Percentiles rank a stretch among this genome's conserved stretches.
phyloP scores from a whole-genome alignment of 2,113 vertebrate genomes.

The Guaruba guarouba region DNA sequence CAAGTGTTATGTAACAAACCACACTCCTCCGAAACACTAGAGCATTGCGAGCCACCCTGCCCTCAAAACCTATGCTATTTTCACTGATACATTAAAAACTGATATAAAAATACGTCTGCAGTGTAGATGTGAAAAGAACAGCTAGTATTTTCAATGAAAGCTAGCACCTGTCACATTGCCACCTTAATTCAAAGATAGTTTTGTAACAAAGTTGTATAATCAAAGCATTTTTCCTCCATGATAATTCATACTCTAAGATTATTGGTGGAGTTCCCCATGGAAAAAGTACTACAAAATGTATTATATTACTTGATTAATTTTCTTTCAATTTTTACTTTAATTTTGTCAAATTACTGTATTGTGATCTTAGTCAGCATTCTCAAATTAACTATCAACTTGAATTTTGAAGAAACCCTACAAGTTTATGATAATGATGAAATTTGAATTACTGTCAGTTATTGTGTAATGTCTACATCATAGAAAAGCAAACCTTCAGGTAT shows the following conservation, averaged over 20 bases:
- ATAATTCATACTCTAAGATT: neutral
- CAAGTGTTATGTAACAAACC: neutral
- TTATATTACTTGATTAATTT: slow-evolving; percentile 15
- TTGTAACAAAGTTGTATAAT: neutral
- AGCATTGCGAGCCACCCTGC: neutral
- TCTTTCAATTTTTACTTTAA: slow-evolving; percentile 38
- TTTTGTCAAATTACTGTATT: slow-evolving; percentile 41
- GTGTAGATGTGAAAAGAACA: neutral
- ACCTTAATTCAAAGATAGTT: neutral
- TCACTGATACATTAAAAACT: neutral
- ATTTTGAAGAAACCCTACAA: slow-evolving; percentile 29
- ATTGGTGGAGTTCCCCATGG: neutral
- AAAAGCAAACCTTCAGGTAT: neutral
- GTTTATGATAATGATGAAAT: neutral
- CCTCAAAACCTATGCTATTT: neutral
- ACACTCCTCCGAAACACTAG: neutral
- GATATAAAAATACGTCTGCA: neutral
- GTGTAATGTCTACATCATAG: neutral
- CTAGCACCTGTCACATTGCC: neutral
- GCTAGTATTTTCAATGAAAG: neutral
- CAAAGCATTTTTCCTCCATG: neutral
- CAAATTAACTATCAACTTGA: slow-evolving; percentile 26
- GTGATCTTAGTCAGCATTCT: slow-evolving; percentile 33
- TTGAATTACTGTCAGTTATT: neutral
- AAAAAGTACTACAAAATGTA: neutral